Evolutionary conservation across 2,113 vertebrate genomes (phyloP).

Genomic region (Myotis lucifugus): DNA sequence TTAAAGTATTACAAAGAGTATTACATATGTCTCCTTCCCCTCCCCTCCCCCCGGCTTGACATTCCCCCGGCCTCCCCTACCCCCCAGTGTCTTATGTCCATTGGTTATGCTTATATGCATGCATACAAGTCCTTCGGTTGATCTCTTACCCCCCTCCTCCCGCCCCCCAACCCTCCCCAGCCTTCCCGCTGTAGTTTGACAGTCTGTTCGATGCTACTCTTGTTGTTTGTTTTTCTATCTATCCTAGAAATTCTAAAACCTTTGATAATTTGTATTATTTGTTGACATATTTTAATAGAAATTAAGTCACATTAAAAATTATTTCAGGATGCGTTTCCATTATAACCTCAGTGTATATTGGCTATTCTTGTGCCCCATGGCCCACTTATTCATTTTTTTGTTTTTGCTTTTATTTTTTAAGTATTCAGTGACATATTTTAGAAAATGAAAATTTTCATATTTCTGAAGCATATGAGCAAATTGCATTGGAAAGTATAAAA

Average conservation of each 20-base stretch:
- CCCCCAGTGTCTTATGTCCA: too few species aligned
- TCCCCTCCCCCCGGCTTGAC: too few species aligned
- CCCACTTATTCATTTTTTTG: neutral
- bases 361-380: neutral
- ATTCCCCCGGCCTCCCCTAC: too few species aligned
- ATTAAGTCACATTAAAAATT: neutral
- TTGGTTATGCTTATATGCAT: too few species aligned
- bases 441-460: neutral
- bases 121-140: too few species aligned
- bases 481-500: conserved; percentile 3
- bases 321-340: conserved; percentile 1
- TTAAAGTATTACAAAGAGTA: too few species aligned
- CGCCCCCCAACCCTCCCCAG: too few species aligned
- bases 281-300: conserved; percentile 18
- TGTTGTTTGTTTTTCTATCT: neutral
- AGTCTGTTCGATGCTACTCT: too few species aligned
- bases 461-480: neutral
- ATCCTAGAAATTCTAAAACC: neutral
- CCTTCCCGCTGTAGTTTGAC: too few species aligned
- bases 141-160: too few species aligned
- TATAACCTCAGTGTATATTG: neutral
- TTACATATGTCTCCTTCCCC: too few species aligned
- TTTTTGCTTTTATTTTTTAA: neutral
- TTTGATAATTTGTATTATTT: conserved; percentile 18
- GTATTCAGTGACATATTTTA: neutral